A percentile compares a stretch with the other conserved stretches of the same genome.
Evolutionary conservation across 2,113 vertebrate species (phyloP).

Genomic region (Pelobates fuscus): DNA sequence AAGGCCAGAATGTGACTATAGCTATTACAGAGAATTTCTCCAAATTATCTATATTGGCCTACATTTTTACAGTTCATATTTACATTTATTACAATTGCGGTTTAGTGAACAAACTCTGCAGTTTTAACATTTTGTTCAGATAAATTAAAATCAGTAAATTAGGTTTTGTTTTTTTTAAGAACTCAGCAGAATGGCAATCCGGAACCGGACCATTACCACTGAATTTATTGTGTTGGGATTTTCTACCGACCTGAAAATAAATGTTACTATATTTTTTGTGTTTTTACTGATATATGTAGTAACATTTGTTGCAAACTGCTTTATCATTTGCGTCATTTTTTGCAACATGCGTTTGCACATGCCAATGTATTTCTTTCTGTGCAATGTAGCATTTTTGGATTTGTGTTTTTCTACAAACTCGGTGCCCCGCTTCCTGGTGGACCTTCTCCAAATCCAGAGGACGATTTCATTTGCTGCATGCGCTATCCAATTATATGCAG

Average conservation of each 20-base stretch:
- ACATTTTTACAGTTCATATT: too few relatives aligned
- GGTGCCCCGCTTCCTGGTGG: conserved; percentile 3
- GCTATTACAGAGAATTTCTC: too few relatives aligned
- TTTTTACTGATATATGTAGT: conserved; percentile 2
- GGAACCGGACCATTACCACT: neutral
- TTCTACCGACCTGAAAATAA: neutral
- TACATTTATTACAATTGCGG: too few relatives aligned
- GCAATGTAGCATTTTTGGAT: conserved; percentile 18
- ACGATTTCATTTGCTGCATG: neutral
- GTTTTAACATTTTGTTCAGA: too few relatives aligned
- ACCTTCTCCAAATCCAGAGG: neutral
- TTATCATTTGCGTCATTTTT: neutral
- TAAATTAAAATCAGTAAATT: too few relatives aligned
- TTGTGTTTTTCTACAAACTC: conserved; percentile 1
- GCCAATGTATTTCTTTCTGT: conserved; percentile 39
- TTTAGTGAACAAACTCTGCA: too few relatives aligned
- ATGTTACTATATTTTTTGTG: conserved; percentile 1
- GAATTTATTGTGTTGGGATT: conserved; percentile 23
- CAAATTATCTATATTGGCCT: too few relatives aligned
- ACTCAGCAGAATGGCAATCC: neutral
- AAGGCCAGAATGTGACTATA: too few relatives aligned
- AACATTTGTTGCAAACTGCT: conserved; percentile 11
- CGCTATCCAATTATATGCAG: neutral
- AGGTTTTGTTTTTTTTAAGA: too few relatives aligned
- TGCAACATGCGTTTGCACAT: neutral